Conservation (phyloP, 1,140 invertebrate species). For the Zaprionus nigranus region DNA sequence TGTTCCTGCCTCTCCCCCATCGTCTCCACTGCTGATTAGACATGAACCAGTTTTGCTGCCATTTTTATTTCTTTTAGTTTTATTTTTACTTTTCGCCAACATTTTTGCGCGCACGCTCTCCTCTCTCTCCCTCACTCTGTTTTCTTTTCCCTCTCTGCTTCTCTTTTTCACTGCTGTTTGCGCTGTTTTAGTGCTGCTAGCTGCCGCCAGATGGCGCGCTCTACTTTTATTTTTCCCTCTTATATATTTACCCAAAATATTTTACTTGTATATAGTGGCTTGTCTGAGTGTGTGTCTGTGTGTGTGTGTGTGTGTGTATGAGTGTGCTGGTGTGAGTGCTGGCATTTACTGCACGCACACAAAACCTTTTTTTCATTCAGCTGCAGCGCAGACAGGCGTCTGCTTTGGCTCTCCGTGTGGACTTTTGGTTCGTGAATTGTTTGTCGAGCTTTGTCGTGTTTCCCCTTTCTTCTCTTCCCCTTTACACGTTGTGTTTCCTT, state of each 20-base stretch:
- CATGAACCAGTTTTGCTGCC: conserved; percentile 58
- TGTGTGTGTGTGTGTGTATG: conserved; percentile 32
- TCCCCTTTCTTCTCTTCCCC: not conserved
- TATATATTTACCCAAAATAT: conserved; percentile 40
- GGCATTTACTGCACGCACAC: conserved; percentile 35
- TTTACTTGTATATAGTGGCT: conserved; percentile 3
- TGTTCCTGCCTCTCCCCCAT: not conserved
- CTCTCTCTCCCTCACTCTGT: not conserved
- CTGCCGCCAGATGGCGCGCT: conserved; percentile 68
- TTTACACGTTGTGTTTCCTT: conserved; percentile 6
- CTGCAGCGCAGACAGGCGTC: conserved; percentile 52
- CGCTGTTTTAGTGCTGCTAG: conserved; percentile 32
- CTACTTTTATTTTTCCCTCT: conserved; percentile 45
- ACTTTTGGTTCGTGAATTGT: conserved; percentile 62
- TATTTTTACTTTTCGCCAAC: conserved; percentile 61
- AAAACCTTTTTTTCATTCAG: conserved; percentile 65
- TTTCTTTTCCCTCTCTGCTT: conserved; percentile 1
- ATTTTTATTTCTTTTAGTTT: conserved; percentile 56
- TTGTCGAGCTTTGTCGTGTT: conserved; percentile 30
- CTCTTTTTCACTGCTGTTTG: not conserved
- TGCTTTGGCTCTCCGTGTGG: conserved; percentile 52
- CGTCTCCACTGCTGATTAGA: conserved; percentile 36
- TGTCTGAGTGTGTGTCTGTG: conserved; percentile 32
- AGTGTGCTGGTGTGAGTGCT: conserved; percentile 5
- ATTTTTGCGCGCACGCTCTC: conserved; percentile 25